Conservation (phyloP, 2,113 vertebrate genomes). For the Mormyrus lacerda region DNA sequence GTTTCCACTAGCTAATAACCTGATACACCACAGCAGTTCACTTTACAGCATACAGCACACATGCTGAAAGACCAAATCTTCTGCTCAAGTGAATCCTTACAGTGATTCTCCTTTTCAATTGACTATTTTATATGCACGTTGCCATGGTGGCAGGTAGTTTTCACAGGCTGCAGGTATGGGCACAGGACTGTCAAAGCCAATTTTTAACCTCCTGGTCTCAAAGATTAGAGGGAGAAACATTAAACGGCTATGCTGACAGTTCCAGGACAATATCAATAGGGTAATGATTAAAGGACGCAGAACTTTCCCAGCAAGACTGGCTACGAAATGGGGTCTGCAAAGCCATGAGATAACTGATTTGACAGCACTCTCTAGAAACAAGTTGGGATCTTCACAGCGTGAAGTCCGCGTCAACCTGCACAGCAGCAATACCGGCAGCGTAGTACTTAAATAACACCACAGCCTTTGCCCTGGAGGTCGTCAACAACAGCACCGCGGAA, state of each 20-base stretch:
- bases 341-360: neutral
- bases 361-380: neutral
- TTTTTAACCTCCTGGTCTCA: neutral
- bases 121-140: conserved; percentile 19
- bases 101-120: neutral
- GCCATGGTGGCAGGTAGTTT: conserved; percentile 6
- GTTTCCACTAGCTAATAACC: neutral
- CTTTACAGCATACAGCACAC: neutral
- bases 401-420: neutral
- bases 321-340: neutral
- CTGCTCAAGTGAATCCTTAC: neutral
- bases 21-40: neutral
- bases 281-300: neutral
- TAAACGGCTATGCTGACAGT: neutral
- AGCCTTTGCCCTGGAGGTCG: neutral
- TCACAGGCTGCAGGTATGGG: neutral
- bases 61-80: neutral
- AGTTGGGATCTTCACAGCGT: neutral
- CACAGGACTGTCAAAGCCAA: neutral
- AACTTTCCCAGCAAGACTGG: neutral
- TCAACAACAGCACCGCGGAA: neutral
- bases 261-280: neutral
- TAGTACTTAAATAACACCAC: neutral
- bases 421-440: neutral
- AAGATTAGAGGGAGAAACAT: neutral